Conservation (phyloP, 2,113 vertebrate genomes). For the Oophaga pumilio region DNA sequence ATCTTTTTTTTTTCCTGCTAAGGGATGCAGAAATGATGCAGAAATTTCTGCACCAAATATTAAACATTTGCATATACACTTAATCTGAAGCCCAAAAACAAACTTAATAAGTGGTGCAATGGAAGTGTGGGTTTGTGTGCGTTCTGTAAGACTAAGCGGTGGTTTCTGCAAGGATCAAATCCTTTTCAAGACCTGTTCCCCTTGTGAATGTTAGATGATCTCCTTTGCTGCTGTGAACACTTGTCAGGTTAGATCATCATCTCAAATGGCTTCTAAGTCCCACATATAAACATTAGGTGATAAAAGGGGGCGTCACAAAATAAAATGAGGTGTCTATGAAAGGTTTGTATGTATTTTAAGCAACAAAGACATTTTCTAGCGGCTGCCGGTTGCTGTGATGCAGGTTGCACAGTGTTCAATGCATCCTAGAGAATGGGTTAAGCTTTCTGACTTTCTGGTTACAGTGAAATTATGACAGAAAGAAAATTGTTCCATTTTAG, state of each 20-base stretch:
- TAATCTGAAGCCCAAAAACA: background rate
- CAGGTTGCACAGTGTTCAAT: constrained; percentile 45
- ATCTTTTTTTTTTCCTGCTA: too few relatives aligned
- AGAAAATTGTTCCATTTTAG: constrained; percentile 89
- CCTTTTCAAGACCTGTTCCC: background rate
- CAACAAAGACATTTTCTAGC: background rate
- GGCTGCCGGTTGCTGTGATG: background rate
- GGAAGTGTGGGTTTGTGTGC: background rate
- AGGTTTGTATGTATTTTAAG: background rate
- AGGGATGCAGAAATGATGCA: too few relatives aligned
- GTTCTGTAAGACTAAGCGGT: constrained; percentile 14
- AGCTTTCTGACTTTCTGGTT: constrained; percentile 81
- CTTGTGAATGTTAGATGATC: background rate
- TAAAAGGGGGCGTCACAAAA: background rate
- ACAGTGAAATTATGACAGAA: constrained; percentile 89
- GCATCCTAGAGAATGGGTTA: constrained; percentile 77
- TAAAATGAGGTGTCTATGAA: background rate
- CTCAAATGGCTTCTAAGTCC: background rate
- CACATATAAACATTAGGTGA: background rate
- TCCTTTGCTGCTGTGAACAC: constrained; percentile 61
- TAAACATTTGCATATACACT: too few relatives aligned
- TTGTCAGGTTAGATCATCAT: constrained; percentile 23
- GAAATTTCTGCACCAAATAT: too few relatives aligned
- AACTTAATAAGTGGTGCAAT: background rate
- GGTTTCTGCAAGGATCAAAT: background rate